Percentiles rank a stretch among this genome's conserved stretches.
These are phyloP conservation scores for Dicaeum eximium DNA, from an alignment of 2,113 vertebrate species.

Conservation along the genomic window DNA sequence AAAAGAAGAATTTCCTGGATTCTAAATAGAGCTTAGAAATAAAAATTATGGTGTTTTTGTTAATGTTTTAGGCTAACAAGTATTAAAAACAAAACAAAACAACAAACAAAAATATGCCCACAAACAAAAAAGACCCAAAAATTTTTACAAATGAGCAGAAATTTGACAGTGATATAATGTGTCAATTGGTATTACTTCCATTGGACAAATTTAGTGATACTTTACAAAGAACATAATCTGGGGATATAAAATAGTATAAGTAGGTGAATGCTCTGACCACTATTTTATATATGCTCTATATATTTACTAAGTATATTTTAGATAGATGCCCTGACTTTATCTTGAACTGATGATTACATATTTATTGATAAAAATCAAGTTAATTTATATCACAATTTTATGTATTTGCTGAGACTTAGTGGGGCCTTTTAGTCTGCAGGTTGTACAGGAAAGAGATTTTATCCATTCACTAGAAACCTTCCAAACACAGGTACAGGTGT, in stretches of 20 bases:
- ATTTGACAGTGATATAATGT: neutral
- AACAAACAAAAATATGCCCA: neutral
- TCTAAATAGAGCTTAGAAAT: neutral
- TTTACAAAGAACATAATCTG: neutral
- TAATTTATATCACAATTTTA: neutral
- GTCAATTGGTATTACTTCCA: neutral
- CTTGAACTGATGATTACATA: neutral
- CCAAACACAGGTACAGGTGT: neutral
- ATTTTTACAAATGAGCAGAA: neutral
- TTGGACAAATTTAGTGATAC: neutral
- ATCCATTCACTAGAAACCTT: neutral
- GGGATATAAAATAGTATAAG: neutral
- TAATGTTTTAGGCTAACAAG: neutral
- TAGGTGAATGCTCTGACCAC: neutral
- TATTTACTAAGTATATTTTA: neutral
- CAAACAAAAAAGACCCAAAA: neutral
- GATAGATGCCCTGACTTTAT: neutral
- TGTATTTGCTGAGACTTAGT: neutral
- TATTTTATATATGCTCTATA: neutral
- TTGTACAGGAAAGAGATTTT: neutral
- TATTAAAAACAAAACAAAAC: neutral
- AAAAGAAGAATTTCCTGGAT: neutral
- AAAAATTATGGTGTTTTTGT: neutral
- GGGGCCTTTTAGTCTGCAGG: neutral
- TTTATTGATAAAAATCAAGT: neutral